Evolutionary conservation across 2,888 invertebrate species (phyloP).

Genomic region (Volucella zonaria): DNA sequence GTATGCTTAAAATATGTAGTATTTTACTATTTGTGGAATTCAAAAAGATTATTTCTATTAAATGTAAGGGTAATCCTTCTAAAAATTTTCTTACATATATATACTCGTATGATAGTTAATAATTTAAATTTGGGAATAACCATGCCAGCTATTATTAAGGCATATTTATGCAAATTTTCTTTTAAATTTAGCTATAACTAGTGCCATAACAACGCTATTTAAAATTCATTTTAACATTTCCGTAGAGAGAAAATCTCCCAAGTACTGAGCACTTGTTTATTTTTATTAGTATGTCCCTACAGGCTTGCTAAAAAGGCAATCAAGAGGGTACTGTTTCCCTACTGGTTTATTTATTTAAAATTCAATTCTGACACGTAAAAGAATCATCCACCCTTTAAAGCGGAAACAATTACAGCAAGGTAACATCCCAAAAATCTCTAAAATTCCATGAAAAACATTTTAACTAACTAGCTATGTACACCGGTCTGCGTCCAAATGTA

Average conservation of each 20-base stretch:
- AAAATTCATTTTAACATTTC: constrained; percentile 44
- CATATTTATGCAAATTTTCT: background rate
- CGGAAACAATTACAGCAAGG: constrained; percentile 52
- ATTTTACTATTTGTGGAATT: no score
- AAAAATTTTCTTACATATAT: no score
- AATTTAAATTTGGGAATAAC: no score
- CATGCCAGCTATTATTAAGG: background rate
- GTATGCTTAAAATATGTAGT: no score
- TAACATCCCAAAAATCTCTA: constrained; percentile 40
- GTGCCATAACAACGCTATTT: constrained; percentile 42
- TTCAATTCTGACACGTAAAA: constrained; percentile 43
- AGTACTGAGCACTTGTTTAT: constrained; percentile 50
- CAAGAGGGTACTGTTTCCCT: background rate
- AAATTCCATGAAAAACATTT: constrained; percentile 31
- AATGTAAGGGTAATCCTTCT: no score
- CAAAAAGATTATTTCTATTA: no score
- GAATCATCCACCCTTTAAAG: constrained; percentile 10
- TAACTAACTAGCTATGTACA: constrained; percentile 2
- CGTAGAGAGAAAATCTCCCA: constrained; percentile 33
- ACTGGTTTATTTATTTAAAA: constrained; percentile 61
- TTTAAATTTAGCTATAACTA: constrained; percentile 35
- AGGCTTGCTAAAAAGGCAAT: constrained; percentile 44
- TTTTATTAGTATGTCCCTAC: constrained; percentile 24
- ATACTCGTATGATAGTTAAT: no score
- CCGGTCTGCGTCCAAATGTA: background rate